Evolutionary conservation across 2,113 vertebrate genomes (phyloP).

Genomic region (Trematomus loennbergii): DNA sequence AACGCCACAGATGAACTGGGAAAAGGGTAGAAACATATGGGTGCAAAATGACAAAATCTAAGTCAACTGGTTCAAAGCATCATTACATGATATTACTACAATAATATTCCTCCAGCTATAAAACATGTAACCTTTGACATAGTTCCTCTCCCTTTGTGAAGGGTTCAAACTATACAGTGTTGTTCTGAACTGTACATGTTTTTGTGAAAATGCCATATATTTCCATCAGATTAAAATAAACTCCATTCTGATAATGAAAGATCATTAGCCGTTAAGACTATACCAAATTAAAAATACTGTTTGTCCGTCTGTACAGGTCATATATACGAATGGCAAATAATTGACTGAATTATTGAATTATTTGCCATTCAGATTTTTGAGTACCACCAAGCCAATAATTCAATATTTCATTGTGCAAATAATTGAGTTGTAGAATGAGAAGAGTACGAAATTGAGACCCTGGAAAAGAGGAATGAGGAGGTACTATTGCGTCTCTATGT

Average conservation of each 20-base stretch:
- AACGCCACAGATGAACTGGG: slow-evolving; percentile 95
- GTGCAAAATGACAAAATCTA: background rate
- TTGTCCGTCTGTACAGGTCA: background rate
- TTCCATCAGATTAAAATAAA: background rate
- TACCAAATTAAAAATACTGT: background rate
- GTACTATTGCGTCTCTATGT: background rate
- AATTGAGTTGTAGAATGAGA: background rate
- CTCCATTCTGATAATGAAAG: background rate
- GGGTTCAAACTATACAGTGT: no score
- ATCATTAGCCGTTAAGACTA: background rate
- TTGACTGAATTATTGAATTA: background rate
- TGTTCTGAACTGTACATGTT: background rate
- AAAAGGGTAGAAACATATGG: slow-evolving; percentile 55
- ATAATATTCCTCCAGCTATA: no score
- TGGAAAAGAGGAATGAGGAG: background rate
- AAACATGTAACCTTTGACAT: background rate
- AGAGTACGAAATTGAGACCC: background rate
- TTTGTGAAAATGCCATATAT: background rate
- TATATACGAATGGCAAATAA: background rate
- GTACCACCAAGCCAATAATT: background rate
- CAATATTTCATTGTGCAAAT: no score
- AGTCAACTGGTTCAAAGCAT: background rate
- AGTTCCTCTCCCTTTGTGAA: background rate
- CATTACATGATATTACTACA: background rate
- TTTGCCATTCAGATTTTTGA: background rate